phyloP scores from a whole-genome alignment of 2,888 invertebrate genomes.

The Hypomecis punctinalis region DNA sequence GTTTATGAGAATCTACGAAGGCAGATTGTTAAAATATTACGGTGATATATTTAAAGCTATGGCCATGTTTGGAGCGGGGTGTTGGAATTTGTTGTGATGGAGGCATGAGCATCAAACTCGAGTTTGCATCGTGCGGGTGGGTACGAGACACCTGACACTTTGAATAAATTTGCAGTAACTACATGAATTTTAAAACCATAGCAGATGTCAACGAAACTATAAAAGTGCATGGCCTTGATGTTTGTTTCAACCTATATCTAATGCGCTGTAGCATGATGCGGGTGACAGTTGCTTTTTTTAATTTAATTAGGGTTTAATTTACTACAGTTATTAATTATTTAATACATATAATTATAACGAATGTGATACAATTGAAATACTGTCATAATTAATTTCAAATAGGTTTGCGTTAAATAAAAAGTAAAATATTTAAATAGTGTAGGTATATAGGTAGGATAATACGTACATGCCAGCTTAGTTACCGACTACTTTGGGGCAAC shows the following conservation, averaged over 20 bases:
- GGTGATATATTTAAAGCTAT: slow-evolving; percentile 52
- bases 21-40: slow-evolving; percentile 50
- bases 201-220: slow-evolving; percentile 69
- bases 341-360: no score
- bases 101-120: slow-evolving; percentile 56
- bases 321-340: no score
- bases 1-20: slow-evolving; percentile 27
- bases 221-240: slow-evolving; percentile 47
- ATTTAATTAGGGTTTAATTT: no score
- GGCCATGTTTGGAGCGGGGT: slow-evolving; percentile 44
- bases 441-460: no score
- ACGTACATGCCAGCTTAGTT: neutral
- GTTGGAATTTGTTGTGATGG: slow-evolving; percentile 49
- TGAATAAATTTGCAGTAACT: slow-evolving; percentile 78
- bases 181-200: slow-evolving; percentile 67
- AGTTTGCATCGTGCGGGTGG: slow-evolving; percentile 61
- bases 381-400: no score
- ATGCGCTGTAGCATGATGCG: no score
- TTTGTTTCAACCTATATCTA: neutral
- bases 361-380: no score
- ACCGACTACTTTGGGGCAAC: neutral
- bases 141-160: slow-evolving; percentile 74
- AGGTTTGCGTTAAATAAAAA: no score
- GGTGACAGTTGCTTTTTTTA: no score
- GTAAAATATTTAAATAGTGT: no score